phyloP scores from a whole-genome alignment of 2,113 vertebrate species.

The Mesembrinibis cayennensis region DNA sequence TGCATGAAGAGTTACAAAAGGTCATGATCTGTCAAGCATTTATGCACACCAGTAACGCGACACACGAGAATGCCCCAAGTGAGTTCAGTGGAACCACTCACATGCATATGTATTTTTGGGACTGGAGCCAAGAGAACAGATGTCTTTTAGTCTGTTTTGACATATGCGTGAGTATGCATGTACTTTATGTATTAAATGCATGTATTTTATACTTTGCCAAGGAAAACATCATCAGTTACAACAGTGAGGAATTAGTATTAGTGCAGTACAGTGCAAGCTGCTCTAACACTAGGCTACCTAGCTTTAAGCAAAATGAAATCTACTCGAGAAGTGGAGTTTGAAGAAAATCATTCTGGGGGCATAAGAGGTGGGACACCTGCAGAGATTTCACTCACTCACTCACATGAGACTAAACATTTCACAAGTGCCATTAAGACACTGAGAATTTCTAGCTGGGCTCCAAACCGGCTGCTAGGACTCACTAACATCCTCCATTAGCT shows the following conservation, averaged over 20 bases:
- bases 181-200: conserved; percentile 33
- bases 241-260: neutral
- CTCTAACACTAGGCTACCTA: neutral
- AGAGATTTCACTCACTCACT: neutral
- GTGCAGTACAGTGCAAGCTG: neutral
- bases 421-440: neutral
- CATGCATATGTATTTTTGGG: neutral
- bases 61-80: neutral
- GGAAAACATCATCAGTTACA: conserved; percentile 19
- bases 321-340: neutral
- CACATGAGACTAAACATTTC: conserved; percentile 33
- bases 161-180: neutral
- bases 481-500: neutral
- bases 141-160: conserved; percentile 34
- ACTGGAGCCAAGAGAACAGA: conserved; percentile 33
- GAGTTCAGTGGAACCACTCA: neutral
- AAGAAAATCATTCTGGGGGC: neutral
- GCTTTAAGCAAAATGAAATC: conserved; percentile 9
- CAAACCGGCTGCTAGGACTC: neutral
- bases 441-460: neutral
- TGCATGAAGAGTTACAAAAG: neutral
- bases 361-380: neutral
- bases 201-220: conserved; percentile 17
- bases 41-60: neutral
- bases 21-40: neutral